Evolutionary conservation across 2,797 vertebrate species (phyloP).

Genomic region (Phyllotis vaccarum): DNA sequence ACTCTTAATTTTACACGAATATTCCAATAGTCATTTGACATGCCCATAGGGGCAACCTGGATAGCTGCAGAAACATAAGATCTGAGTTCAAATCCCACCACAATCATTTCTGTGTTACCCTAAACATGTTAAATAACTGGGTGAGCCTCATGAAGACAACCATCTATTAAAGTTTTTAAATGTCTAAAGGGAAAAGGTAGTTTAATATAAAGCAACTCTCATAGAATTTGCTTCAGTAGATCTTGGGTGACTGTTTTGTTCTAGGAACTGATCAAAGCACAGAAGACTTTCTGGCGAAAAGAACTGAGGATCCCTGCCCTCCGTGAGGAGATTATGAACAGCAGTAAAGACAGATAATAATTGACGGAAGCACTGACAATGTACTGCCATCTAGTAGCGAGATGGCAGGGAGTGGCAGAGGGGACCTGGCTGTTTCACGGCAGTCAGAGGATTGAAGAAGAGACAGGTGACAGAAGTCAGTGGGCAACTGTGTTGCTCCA

Average conservation of each 20-base stretch:
- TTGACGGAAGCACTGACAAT: not conserved
- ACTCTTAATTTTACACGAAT: not conserved
- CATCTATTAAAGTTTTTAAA: not conserved
- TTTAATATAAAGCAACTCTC: not conserved
- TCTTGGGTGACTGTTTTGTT: not conserved
- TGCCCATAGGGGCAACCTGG: not conserved
- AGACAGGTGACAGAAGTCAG: not conserved
- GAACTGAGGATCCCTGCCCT: not conserved
- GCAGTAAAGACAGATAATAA: not conserved
- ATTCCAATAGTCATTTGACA: not conserved
- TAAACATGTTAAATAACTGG: not conserved
- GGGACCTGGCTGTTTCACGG: too few species aligned
- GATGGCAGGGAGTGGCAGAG: not conserved
- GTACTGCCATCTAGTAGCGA: not conserved
- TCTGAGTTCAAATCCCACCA: slow-evolving; percentile 1
- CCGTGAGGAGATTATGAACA: not conserved
- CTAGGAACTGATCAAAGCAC: not conserved
- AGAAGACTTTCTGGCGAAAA: not conserved
- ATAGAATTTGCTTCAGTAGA: not conserved
- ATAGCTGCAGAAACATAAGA: not conserved
- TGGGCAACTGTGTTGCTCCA: too few species aligned
- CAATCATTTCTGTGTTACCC: not conserved
- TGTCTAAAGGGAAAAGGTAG: not conserved
- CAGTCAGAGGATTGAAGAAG: not conserved
- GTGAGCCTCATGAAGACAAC: not conserved